Base-by-base conservation (phyloP, 2,888 invertebrate genomes). In the Antheraea assamensis region DNA sequence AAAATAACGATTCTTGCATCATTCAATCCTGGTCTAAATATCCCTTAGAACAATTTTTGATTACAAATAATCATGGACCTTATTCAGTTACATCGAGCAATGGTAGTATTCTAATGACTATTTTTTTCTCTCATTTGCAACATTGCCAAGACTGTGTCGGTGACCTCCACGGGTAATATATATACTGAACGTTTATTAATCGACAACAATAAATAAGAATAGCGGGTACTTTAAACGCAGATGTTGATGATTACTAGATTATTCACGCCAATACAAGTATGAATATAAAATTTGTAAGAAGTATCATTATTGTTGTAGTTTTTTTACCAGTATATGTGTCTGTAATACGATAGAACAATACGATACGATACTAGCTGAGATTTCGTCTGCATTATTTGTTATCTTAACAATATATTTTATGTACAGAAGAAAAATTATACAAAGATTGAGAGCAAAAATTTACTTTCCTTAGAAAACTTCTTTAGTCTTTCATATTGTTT, bases 121-220 rank as follows among this genome's bases (percentile, higher is more conserved):
- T 81, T 88, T 89, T 88, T 90, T 88, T 86, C 80, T 24, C 24
- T 58, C 78, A 77, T 80, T 83, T 80, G 84, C 84, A 89, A 88
- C 86, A 87, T 82, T 78, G 79, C 81, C 87, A 88, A 88, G 88
- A 87, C 83, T 81, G 86, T 82, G 89, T 89, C 91, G 89, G 86
- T 81, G 89, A 91, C 90, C 90, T 82, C 74, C 74, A 77, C 79
- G 82, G 80, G 74, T 66, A 72, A 77, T 77, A 86, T 77, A 86
- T 87, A 90, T 88, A 86, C 75, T 75, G 76, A 73, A 78, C 80
- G 83, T 80, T 85, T 85, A 83, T 84, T 85, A 82, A 83, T 84
- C 82, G 81, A 80, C 77, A 79, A 80, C 79, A 79, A 79, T 83
- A 79, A 81, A 81, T 81, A 73, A 76, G 73, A 72, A 79, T 78